Percentiles rank a stretch among this genome's conserved stretches.
Conservation (phyloP, 2,888 invertebrate genomes). For the Pseudolycoriella hygida region DNA sequence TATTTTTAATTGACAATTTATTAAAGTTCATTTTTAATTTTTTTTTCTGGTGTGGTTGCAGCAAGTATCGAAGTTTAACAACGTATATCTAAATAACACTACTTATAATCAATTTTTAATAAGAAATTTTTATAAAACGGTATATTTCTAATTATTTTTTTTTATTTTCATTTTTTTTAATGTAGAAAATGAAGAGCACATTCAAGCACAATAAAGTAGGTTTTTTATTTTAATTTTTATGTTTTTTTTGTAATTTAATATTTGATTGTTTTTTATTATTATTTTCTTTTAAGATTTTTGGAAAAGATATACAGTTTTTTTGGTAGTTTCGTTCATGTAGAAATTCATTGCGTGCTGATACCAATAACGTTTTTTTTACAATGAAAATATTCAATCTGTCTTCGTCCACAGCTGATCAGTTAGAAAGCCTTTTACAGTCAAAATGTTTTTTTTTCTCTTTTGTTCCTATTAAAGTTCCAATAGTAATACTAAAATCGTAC, state of each 20-base stretch:
- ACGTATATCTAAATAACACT: neutral
- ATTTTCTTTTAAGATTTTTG: neutral
- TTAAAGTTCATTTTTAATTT: neutral
- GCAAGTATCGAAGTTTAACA: slow-evolving; percentile 1
- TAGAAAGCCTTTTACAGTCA: neutral
- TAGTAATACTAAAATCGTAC: neutral
- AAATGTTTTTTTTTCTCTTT: neutral
- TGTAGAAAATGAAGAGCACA: slow-evolving; percentile 5
- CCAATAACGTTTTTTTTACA: neutral
- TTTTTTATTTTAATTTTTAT: neutral
- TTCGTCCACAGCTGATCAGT: neutral
- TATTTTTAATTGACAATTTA: slow-evolving; percentile 3
- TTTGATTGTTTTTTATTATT: neutral
- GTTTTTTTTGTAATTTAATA: neutral
- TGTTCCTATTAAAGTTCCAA: neutral
- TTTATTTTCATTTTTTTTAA: neutral
- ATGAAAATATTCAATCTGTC: neutral
- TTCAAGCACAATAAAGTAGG: slow-evolving; percentile 5
- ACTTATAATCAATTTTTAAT: neutral
- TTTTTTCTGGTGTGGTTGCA: neutral
- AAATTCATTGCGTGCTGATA: neutral
- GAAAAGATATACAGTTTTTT: neutral
- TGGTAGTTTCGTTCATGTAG: neutral
- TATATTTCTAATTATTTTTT: neutral
- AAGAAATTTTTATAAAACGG: neutral